Percentiles rank a stretch among this genome's conserved stretches.
Conservation (phyloP, 2,113 vertebrate genomes). For the Colinus virginianus region DNA sequence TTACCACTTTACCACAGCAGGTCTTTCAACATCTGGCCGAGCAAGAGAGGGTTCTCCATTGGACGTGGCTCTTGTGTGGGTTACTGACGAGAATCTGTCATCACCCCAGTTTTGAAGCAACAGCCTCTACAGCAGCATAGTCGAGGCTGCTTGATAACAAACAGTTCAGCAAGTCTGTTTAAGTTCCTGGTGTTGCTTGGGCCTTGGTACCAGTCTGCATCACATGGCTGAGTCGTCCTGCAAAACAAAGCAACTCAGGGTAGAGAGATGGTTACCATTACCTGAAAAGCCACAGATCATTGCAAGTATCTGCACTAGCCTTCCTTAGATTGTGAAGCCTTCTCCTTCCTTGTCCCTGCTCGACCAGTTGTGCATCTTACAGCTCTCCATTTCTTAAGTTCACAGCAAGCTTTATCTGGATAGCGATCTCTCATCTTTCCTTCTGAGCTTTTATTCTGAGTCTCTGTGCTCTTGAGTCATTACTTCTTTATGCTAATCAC, state of each 20-base stretch:
- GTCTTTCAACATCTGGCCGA: background rate
- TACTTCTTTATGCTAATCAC: slow-evolving; percentile 30
- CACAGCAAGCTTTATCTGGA: background rate
- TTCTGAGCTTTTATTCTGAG: background rate
- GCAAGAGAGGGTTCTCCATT: background rate
- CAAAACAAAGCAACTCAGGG: background rate
- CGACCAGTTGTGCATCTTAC: background rate
- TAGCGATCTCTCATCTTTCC: background rate
- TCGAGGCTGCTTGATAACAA: background rate
- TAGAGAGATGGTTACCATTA: background rate
- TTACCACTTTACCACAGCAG: background rate
- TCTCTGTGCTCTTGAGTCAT: background rate
- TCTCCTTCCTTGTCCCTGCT: background rate
- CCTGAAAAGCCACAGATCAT: background rate
- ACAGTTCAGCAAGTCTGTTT: background rate
- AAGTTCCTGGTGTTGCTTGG: background rate
- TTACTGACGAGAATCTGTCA: background rate
- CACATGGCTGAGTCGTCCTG: background rate
- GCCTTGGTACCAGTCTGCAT: background rate
- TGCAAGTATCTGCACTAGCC: background rate
- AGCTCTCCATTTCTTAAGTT: background rate
- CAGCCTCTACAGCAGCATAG: background rate
- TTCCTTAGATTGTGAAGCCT: background rate
- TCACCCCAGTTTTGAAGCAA: background rate
- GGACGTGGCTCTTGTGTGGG: background rate